Percentiles rank a stretch among this genome's conserved stretches.
Conservation (phyloP, 2,888 invertebrate species). For the Luperina testacea region DNA sequence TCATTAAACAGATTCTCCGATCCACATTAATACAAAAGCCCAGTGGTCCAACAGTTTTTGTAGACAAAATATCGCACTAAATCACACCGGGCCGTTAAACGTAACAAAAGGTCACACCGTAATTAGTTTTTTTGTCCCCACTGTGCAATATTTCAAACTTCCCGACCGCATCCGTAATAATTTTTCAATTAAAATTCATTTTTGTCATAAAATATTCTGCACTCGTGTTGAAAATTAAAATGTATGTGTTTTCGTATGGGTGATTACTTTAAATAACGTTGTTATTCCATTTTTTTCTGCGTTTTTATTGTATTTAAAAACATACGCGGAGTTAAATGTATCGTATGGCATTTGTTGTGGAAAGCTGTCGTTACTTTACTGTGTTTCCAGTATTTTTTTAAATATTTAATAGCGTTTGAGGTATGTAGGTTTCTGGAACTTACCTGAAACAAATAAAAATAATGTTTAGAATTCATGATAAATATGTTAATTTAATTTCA, state of each 20-base stretch:
- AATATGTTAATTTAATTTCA: not conserved
- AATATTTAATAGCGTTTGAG: not conserved
- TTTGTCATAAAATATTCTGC: constrained; percentile 71
- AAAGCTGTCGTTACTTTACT: not conserved
- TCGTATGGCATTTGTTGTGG: not conserved
- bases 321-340: constrained; percentile 1
- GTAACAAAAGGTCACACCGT: constrained; percentile 78
- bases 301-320: constrained; percentile 46
- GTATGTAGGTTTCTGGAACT: constrained; percentile 18
- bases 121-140: constrained; percentile 83
- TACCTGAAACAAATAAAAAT: constrained; percentile 50
- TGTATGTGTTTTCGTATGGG: constrained; percentile 65
- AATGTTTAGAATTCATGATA: not conserved
- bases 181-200: constrained; percentile 83
- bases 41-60: constrained; percentile 56
- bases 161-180: constrained; percentile 81
- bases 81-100: constrained; percentile 73
- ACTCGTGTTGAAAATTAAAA: constrained; percentile 70
- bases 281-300: constrained; percentile 42
- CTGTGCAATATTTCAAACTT: constrained; percentile 81
- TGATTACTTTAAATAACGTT: constrained; percentile 65
- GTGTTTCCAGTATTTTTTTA: not conserved
- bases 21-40: constrained; percentile 56
- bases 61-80: constrained; percentile 76
- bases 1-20: constrained; percentile 55